These are phyloP conservation scores for Ecliptopera silaceata DNA, from an alignment of 2,888 invertebrate genomes.

Conservation along the genomic window DNA sequence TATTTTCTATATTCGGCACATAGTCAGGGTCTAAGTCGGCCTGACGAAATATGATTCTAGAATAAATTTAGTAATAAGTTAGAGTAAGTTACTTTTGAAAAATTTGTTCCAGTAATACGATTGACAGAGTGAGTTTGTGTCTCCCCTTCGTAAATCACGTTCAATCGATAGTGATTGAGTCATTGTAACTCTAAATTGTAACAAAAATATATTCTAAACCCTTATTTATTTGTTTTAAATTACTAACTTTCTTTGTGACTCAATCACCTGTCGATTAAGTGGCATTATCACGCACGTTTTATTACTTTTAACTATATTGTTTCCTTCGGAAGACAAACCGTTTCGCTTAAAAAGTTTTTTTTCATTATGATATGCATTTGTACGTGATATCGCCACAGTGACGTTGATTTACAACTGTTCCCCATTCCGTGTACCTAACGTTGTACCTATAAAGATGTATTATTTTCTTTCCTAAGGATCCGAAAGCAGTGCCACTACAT, in stretches of 20 bases:
- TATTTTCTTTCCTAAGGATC: slow-evolving; percentile 72
- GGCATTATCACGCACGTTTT: slow-evolving; percentile 32
- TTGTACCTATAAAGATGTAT: slow-evolving; percentile 54
- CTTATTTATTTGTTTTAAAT: slow-evolving; percentile 6
- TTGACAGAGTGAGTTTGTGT: slow-evolving; percentile 14
- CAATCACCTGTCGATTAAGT: slow-evolving; percentile 43
- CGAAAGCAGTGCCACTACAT: slow-evolving; percentile 49
- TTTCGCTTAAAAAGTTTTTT: background rate
- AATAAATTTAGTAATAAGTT: slow-evolving; percentile 6
- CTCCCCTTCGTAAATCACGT: slow-evolving; percentile 29
- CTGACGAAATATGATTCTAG: background rate
- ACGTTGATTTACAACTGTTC: slow-evolving; percentile 39
- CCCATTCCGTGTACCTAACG: slow-evolving; percentile 31
- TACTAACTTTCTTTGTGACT: slow-evolving; percentile 32
- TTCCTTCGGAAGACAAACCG: background rate
- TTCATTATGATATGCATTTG: slow-evolving; percentile 9
- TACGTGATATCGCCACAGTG: slow-evolving; percentile 49
- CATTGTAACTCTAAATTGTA: slow-evolving; percentile 23
- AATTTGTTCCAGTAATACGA: slow-evolving; percentile 18
- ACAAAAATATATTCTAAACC: no score
- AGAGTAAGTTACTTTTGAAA: background rate
- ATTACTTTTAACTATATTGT: background rate
- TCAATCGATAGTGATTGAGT: slow-evolving; percentile 41
- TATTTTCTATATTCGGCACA: no score
- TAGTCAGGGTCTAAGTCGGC: no score